Base-by-base conservation (phyloP, 2,797 vertebrate genomes). In the Protosalanx chinensis region DNA sequence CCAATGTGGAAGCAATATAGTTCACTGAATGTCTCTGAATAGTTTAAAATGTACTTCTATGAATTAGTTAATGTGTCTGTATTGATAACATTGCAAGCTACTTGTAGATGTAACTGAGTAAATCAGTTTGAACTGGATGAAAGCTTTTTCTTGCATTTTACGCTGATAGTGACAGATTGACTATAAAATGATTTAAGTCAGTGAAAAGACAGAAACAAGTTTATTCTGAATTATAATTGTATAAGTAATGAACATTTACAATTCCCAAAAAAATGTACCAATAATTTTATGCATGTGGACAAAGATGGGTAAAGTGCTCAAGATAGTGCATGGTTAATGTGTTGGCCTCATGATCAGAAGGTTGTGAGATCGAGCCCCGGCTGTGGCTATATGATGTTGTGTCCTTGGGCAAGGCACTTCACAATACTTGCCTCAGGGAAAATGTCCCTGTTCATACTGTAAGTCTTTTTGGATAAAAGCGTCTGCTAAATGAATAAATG, bases 1-100 rank as follows among this genome's bases (percentile, higher is more conserved):
- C 10, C 64, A 71, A 49, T 71, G 73, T 61, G 62, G 68, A 67
- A 77, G 64, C 49, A 27, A 63, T 67, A 62, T 68, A 56, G 73
- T 62, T 7, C 41, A 35, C 53, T 64, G 37, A 68, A 18, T 30
- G 59, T 35, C 33, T 60, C 15, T 64, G 56, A 57, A 70, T 32
- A 63, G 33, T 12, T 53, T 27, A 23, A 68, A 67, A 68, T 46
- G 30, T 67, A 49, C 27, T 8, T 20, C 57, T 70, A 33, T 73
- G 37, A 72, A 53, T 69, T 61, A 70, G 53, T 6, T 6, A 13
- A 37, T 53, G 27, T 1, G 49, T 51, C 29, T 6, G 3, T n/a
- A 41, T 60, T 16, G 13, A 59, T 60, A 12, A 61, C 20, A 15
- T 41, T 20, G 20, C 60, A 13, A 41, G 57, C 56, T 5, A 16